phyloP scores from a whole-genome alignment of 2,113 vertebrate genomes.

The Halcyon senegalensis region DNA sequence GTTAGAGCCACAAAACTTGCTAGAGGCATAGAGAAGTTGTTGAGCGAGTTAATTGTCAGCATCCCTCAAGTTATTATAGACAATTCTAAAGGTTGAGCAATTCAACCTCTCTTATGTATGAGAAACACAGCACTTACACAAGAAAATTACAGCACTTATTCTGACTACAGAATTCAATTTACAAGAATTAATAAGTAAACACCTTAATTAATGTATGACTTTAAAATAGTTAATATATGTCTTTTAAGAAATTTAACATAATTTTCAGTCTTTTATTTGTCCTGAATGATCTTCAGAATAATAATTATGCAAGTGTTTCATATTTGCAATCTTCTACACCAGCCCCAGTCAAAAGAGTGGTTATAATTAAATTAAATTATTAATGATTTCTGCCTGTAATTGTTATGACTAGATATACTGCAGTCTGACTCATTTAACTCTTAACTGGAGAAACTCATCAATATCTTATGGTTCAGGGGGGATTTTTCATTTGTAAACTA shows the following conservation, averaged over 20 bases:
- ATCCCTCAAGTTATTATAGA: constrained; percentile 22
- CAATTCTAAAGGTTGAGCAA: constrained; percentile 34
- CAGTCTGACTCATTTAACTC: constrained; percentile 20
- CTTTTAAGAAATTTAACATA: constrained; percentile 48
- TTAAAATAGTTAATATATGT: constrained; percentile 55
- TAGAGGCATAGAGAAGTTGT: not conserved
- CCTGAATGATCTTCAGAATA: constrained; percentile 52
- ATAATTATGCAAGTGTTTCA: not conserved
- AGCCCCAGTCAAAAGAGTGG: constrained; percentile 13
- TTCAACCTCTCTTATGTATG: constrained; percentile 12
- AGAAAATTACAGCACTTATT: constrained; percentile 59
- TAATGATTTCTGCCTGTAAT: constrained; percentile 51
- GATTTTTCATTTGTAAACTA: not conserved
- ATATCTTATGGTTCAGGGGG: not conserved
- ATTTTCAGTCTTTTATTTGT: constrained; percentile 49
- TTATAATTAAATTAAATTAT: constrained; percentile 64
- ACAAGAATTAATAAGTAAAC: constrained; percentile 56
- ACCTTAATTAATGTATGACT: constrained; percentile 61
- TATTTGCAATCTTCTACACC: constrained; percentile 9
- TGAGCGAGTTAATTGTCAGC: constrained; percentile 25
- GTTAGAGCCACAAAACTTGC: constrained; percentile 5
- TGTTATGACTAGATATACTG: constrained; percentile 24
- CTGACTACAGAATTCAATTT: constrained; percentile 53
- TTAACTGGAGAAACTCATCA: constrained; percentile 8
- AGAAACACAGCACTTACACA: constrained; percentile 26